Conservation (phyloP, 1,140 invertebrate genomes). For the Reticulitermes speratus region DNA sequence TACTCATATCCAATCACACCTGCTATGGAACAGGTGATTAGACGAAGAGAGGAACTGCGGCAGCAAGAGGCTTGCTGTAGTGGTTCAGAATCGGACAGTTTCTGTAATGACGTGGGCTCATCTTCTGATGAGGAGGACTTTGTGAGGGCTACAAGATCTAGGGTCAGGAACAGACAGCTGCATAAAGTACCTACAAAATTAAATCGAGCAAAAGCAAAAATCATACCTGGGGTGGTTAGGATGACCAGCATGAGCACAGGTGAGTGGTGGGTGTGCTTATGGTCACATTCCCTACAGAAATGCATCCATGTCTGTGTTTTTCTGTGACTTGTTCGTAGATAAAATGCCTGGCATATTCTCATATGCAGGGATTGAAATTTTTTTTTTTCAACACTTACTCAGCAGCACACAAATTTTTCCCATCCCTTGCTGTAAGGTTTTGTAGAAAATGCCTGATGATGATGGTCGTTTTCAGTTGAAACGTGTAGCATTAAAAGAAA, state of each 20-base stretch:
- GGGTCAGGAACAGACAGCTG: not conserved
- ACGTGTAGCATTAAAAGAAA: too few relatives aligned
- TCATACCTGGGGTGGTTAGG: not conserved
- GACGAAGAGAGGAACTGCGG: not conserved
- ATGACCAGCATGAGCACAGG: not conserved
- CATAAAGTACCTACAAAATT: not conserved
- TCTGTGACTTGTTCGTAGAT: too few relatives aligned
- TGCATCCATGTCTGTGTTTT: not conserved
- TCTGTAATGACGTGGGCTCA: not conserved
- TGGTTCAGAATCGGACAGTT: not conserved
- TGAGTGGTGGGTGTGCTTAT: not conserved
- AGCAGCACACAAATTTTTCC: too few relatives aligned
- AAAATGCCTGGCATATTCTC: not conserved
- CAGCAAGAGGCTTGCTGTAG: not conserved
- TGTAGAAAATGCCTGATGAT: too few relatives aligned
- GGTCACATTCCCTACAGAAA: not conserved
- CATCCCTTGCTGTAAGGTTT: too few relatives aligned
- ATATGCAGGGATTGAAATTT: too few relatives aligned
- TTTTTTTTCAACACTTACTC: too few relatives aligned
- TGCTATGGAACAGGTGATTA: slow-evolving; percentile 4
- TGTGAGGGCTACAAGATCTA: slow-evolving; percentile 5
- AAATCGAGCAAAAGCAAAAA: not conserved
- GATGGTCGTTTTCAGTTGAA: too few relatives aligned
- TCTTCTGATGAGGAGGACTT: not conserved
- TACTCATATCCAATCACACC: not conserved